Evolutionary conservation across 2,113 vertebrate genomes (phyloP).

Genomic region (Dromaius novaehollandiae): DNA sequence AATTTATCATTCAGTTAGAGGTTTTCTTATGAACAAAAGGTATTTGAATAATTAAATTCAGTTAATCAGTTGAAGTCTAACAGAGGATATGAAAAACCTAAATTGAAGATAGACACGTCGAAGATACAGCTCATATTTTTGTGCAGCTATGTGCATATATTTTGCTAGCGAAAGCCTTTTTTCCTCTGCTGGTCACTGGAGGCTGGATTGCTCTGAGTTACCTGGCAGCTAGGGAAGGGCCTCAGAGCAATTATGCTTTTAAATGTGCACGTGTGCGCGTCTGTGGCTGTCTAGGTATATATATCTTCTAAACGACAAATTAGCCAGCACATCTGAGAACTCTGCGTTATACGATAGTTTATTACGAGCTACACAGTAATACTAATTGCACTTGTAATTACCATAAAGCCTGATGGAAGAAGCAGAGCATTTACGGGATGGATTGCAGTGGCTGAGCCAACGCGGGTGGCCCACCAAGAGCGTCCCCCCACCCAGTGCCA

Average conservation of each 20-base stretch:
- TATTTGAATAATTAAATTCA: not conserved
- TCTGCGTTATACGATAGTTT: not conserved
- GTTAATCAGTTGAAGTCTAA: not conserved
- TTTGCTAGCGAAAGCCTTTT: not conserved
- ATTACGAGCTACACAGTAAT: not conserved
- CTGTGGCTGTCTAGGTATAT: not conserved
- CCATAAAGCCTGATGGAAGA: not conserved
- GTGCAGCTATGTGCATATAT: not conserved
- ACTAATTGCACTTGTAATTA: conserved; percentile 1
- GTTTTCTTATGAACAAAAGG: not conserved
- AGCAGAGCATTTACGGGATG: not conserved
- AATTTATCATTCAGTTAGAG: not conserved
- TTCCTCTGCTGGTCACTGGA: not conserved
- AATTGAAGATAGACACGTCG: not conserved
- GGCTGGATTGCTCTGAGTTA: not conserved
- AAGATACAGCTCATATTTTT: not conserved
- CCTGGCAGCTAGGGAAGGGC: not conserved
- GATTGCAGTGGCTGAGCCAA: not conserved
- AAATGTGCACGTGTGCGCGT: not conserved
- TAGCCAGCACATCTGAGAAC: not conserved
- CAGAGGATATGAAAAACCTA: not conserved
- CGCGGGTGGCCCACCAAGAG: accelerated
- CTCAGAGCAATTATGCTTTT: not conserved
- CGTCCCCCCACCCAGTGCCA: no score
- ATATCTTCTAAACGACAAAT: not conserved